These are phyloP conservation scores for Cettia cetti DNA, from an alignment of 2,113 vertebrate species.

Conservation along the genomic window DNA sequence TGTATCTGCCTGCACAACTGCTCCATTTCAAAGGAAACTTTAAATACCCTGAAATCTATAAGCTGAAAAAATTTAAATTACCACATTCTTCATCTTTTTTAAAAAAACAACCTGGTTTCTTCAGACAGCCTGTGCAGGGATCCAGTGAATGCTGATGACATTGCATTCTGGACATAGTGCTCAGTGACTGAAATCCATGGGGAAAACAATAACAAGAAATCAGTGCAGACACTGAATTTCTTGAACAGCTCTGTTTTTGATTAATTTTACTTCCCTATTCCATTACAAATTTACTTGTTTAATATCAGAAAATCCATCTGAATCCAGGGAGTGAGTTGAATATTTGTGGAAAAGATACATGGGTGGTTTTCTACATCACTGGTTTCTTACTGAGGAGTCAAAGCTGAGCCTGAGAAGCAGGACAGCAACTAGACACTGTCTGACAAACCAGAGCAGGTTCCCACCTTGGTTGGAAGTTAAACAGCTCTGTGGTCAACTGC, in stretches of 20 bases:
- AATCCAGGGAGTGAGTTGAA: neutral
- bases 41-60: neutral
- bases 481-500: neutral
- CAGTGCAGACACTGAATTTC: neutral
- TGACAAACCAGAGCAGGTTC: neutral
- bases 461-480: neutral
- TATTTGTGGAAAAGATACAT: neutral
- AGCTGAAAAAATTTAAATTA: neutral
- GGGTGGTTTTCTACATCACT: neutral
- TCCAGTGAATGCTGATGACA: neutral
- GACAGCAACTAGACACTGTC: neutral
- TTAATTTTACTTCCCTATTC: constrained; percentile 34
- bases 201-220: constrained; percentile 24
- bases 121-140: neutral
- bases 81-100: neutral
- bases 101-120: neutral
- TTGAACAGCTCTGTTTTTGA: neutral
- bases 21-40: neutral
- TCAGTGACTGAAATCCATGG: neutral
- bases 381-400: neutral
- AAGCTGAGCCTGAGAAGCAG: neutral
- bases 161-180: neutral
- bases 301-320: constrained; percentile 20
- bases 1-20: neutral
- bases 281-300: constrained; percentile 12